Evolutionary conservation across 2,113 vertebrate species (phyloP), one percentile per base, ranked within the genome.

Genomic region (Tringa solitaria): DNA sequence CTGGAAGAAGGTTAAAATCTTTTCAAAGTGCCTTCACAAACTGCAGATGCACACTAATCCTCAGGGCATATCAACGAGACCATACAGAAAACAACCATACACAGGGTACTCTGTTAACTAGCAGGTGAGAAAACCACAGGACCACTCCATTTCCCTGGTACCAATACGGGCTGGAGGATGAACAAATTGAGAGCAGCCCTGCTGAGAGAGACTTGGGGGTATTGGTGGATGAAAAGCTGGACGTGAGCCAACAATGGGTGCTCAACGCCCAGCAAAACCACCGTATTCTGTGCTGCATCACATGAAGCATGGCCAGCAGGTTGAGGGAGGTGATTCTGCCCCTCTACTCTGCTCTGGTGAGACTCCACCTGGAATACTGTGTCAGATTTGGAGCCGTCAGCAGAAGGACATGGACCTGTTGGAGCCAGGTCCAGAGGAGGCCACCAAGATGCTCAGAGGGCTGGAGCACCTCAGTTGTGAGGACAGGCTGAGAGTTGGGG

Each of bases 31-130:
- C 20, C 56, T 51, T 53, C 56, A 26, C 59, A 39, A 89, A 21
- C 54, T n/a, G 64, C n/a, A 90, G 51, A 26, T 50, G 33, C 41
- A 82, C 28, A 41, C 79, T 80, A 54, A 87, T 90, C 87, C 88
- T 69, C 81, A 69, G 75, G 89, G 87, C 61, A 35, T 14, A 74
- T 4, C 45, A 72, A 14, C 0, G 13, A 68, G 12, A 51, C 9
- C 28, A 21, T 8, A 37, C 14, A 41, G 54, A 45, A 51, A 46
- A 48, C 8, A 35, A 12, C 12, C 2, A 0, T 5, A 21, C 5
- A 15, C 3, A 2, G 3, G 5, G 5, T 14, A n/a, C 39, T 17
- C 15, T 35, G 26, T 24, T 17, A 17, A 7, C 18, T 8, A 20
- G 18, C 41, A 51, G 53, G 27, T 12, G 20, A 21, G 39, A 19